phyloP scores from a whole-genome alignment of 2,113 vertebrate species.

The Bolborhynchus lineola region DNA sequence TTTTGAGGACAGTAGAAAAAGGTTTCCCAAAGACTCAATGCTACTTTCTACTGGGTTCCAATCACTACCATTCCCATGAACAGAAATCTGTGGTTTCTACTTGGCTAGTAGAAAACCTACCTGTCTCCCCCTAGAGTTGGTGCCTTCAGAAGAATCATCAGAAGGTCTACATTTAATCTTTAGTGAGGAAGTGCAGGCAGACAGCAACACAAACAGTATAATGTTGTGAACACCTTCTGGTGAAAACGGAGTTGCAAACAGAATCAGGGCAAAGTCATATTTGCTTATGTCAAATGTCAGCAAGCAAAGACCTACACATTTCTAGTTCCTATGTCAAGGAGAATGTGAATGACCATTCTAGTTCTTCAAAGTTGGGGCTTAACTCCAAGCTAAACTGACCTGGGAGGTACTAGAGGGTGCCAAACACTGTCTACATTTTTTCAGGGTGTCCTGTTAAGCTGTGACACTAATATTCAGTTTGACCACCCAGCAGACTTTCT shows the following conservation, averaged over 20 bases:
- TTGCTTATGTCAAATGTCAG: background rate
- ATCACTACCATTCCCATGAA: background rate
- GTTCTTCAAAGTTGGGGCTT: background rate
- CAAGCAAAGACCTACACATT: background rate
- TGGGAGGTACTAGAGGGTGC: background rate
- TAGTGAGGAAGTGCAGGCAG: background rate
- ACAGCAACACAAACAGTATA: background rate
- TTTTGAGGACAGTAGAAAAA: background rate
- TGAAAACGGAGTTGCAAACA: background rate
- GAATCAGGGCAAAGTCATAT: background rate
- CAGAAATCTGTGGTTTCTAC: background rate
- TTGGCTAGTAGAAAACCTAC: background rate
- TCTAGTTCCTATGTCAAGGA: background rate
- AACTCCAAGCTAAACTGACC: background rate
- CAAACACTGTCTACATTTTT: background rate
- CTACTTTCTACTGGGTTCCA: background rate
- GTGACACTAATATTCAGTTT: background rate
- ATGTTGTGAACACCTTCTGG: background rate
- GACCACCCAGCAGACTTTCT: background rate
- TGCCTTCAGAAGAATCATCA: background rate
- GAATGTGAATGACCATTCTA: background rate
- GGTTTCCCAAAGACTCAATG: background rate
- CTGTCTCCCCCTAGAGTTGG: background rate
- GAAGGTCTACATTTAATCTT: background rate
- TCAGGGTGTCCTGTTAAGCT: background rate